Conservation (phyloP, 2,113 vertebrate species). For the Podarcis cretensis region DNA sequence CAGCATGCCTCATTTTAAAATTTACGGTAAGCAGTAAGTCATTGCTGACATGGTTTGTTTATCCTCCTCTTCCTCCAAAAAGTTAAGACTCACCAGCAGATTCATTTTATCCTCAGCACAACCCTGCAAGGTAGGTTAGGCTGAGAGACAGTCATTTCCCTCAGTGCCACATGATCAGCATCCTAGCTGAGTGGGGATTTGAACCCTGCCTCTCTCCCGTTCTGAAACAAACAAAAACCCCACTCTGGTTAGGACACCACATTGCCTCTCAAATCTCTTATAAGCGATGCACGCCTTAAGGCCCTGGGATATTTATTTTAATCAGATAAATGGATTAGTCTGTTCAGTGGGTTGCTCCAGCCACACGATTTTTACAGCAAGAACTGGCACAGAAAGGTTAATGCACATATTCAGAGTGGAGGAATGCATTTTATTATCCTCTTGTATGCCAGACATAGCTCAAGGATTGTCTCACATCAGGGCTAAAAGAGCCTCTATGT, state of each 20-base stretch:
- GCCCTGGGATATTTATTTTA: not conserved
- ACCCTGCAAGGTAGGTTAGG: not conserved
- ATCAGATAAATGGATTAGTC: not conserved
- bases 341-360: not conserved
- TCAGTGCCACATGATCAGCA: not conserved
- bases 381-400: constrained; percentile 42
- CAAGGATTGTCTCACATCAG: constrained; percentile 59
- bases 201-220: not conserved
- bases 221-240: not conserved
- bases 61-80: too few species aligned
- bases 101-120: not conserved
- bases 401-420: constrained; percentile 36
- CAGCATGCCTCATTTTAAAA: not conserved
- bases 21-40: not conserved
- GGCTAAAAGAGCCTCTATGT: constrained; percentile 37
- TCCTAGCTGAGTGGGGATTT: not conserved
- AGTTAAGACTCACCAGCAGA: not conserved
- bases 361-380: not conserved
- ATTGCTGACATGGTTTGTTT: not conserved
- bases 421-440: constrained; percentile 56
- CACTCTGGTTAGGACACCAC: too few species aligned
- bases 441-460: constrained; percentile 36
- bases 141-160: not conserved
- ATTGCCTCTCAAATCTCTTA: not conserved
- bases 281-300: not conserved